Conservation (phyloP, 1,140 invertebrate genomes). For the Lepidurus apus region DNA sequence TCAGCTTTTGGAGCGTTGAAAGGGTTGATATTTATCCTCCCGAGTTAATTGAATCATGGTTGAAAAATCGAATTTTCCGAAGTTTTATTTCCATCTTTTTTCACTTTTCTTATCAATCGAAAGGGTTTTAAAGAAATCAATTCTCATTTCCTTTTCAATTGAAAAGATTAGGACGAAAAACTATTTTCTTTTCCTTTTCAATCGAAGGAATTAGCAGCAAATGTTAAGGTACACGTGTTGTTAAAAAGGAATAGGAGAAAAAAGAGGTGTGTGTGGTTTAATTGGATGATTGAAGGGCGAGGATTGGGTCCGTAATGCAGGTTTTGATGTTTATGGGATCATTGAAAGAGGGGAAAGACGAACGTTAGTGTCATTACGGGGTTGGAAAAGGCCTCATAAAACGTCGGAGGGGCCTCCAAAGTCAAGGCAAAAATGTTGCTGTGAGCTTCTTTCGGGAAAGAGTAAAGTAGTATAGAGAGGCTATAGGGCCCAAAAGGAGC, state of each 20-base stretch:
- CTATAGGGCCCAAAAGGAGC: not conserved
- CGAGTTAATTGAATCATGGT: too few species aligned
- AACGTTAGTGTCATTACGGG: constrained; percentile 18
- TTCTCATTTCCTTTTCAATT: too few species aligned
- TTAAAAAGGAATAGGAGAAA: too few species aligned
- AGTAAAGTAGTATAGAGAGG: not conserved
- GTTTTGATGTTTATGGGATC: constrained; percentile 9
- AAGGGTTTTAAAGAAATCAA: too few species aligned
- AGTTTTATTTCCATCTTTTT: too few species aligned
- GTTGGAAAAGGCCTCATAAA: constrained; percentile 4
- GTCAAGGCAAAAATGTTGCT: not conserved
- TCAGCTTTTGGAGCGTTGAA: not conserved
- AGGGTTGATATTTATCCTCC: too few species aligned
- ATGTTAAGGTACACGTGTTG: too few species aligned
- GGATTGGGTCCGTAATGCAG: not conserved
- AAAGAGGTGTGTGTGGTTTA: not conserved
- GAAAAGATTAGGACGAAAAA: too few species aligned
- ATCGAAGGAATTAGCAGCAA: too few species aligned
- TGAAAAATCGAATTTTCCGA: too few species aligned
- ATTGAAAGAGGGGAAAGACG: constrained; percentile 9
- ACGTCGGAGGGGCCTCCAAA: not conserved
- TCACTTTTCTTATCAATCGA: too few species aligned
- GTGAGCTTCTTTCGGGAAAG: not conserved
- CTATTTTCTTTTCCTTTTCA: too few species aligned
- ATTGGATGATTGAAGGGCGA: not conserved